Evolutionary conservation across 1,140 invertebrate species (phyloP).

Genomic region (Bombus waltoni): DNA sequence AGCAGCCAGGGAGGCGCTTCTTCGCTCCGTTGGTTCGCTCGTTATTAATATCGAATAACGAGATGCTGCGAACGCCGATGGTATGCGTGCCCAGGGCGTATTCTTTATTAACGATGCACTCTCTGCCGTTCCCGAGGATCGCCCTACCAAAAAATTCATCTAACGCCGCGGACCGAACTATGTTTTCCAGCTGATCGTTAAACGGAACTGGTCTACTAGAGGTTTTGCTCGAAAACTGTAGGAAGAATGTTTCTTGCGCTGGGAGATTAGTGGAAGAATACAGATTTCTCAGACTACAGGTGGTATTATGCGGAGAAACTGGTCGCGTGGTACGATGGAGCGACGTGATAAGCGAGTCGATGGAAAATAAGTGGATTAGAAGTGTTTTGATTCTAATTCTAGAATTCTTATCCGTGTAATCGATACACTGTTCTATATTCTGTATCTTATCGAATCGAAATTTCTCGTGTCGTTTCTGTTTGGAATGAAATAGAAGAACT

Average conservation of each 20-base stretch:
- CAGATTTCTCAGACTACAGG: background rate
- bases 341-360: background rate
- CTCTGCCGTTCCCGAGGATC: constrained; percentile 63
- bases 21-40: constrained; percentile 60
- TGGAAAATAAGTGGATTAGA: background rate
- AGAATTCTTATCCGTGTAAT: too few relatives aligned
- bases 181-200: constrained; percentile 50
- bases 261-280: background rate
- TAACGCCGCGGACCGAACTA: constrained; percentile 32
- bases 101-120: constrained; percentile 80
- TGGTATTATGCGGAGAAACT: background rate
- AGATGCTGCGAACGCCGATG: constrained; percentile 74
- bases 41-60: constrained; percentile 81
- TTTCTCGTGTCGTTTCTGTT: background rate
- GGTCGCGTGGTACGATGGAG: background rate
- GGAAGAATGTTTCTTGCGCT: background rate
- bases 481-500: background rate
- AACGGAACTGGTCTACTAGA: constrained; percentile 25
- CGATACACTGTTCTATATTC: too few relatives aligned
- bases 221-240: background rate
- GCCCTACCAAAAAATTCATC: constrained; percentile 71
- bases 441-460: too few relatives aligned
- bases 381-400: too few relatives aligned
- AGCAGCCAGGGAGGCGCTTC: constrained; percentile 24
- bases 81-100: constrained; percentile 72